A percentile compares a stretch with the other conserved stretches of the same genome.
Conservation (phyloP, 1,140 invertebrate genomes). For the Diprion similis region DNA sequence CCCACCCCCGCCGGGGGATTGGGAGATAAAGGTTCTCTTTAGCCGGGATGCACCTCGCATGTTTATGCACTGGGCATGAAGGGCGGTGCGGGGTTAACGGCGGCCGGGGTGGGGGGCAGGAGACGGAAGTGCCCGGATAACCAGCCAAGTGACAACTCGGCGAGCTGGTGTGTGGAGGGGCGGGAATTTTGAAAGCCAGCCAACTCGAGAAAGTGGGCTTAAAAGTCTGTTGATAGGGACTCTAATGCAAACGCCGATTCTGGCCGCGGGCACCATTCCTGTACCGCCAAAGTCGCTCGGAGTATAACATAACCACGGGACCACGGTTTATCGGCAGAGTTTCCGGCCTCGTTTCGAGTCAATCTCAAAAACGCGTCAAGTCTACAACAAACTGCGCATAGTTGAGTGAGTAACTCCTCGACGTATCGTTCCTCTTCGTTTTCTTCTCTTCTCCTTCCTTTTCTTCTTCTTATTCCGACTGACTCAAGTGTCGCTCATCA, state of each 20-base stretch:
- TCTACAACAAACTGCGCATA: too few relatives aligned
- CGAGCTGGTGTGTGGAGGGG: conserved; percentile 25
- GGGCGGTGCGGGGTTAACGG: background rate
- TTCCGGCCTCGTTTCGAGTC: too few relatives aligned
- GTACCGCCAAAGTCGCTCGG: too few relatives aligned
- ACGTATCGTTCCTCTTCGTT: too few relatives aligned
- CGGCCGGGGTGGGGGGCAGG: conserved; percentile 56
- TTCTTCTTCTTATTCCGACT: too few relatives aligned
- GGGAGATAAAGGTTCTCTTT: conserved; percentile 62
- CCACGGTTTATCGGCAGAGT: too few relatives aligned
- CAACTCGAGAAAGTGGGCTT: conserved; percentile 61
- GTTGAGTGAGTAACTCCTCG: too few relatives aligned
- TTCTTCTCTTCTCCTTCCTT: too few relatives aligned
- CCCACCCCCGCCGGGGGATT: background rate
- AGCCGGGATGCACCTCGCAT: conserved; percentile 58
- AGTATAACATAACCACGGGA: too few relatives aligned
- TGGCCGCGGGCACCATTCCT: too few relatives aligned
- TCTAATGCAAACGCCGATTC: background rate
- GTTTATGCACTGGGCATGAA: conserved; percentile 55
- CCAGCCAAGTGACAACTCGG: conserved; percentile 63
- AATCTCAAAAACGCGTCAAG: too few relatives aligned
- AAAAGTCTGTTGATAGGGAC: conserved; percentile 60
- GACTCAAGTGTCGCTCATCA: background rate
- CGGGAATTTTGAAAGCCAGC: conserved; percentile 61
- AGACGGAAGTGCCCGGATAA: conserved; percentile 62